Percentiles rank a stretch among this genome's conserved stretches.
These are phyloP conservation scores for Magallana nippona DNA, from an alignment of 2,888 invertebrate genomes.

Conservation along the genomic window DNA sequence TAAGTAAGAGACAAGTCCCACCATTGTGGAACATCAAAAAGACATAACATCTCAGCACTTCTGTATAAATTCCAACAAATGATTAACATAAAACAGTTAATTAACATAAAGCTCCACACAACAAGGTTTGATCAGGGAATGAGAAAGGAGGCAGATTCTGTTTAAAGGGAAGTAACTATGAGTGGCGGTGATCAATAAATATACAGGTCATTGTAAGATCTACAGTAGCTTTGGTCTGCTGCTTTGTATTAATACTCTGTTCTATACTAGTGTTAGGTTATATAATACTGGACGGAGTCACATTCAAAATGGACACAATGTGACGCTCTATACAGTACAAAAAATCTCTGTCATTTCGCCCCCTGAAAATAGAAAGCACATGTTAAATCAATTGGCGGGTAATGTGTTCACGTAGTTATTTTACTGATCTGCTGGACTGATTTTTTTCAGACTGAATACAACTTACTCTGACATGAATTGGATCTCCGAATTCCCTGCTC, in stretches of 20 bases:
- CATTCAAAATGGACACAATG: neutral
- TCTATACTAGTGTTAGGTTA: conserved; percentile 14
- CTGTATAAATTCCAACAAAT: neutral
- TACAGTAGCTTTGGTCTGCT: conserved; percentile 23
- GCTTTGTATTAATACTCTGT: neutral
- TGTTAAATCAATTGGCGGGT: no score
- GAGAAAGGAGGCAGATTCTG: conserved; percentile 1
- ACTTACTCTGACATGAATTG: no score
- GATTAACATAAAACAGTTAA: neutral
- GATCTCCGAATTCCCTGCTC: neutral
- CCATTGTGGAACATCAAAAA: neutral
- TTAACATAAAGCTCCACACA: conserved; percentile 1
- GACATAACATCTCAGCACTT: neutral
- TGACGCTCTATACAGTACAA: neutral
- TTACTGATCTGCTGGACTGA: no score
- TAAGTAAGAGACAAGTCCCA: neutral
- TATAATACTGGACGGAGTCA: conserved; percentile 28
- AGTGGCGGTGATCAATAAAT: neutral
- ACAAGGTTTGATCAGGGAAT: neutral
- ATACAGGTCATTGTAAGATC: conserved; percentile 6
- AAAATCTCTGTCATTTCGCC: neutral
- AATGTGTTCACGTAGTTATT: no score
- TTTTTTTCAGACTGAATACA: no score
- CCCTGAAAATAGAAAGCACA: neutral
- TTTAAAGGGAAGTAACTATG: conserved; percentile 15